These are phyloP conservation scores for Nannospalax galili DNA, from an alignment of 2,113 vertebrate species.

Conservation along the genomic window DNA sequence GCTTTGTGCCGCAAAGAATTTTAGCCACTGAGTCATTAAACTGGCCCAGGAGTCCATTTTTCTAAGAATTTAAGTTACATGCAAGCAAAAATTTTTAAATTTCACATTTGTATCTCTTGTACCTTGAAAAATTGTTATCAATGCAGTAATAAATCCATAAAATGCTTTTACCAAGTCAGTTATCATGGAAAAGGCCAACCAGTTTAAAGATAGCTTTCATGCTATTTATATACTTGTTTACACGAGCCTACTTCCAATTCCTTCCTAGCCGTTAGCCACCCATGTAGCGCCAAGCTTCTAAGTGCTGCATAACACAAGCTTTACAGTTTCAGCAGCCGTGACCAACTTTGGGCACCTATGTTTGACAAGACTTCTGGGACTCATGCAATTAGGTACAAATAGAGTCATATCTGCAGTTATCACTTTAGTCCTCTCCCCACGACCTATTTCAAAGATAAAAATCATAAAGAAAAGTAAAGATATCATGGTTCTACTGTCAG, in stretches of 20 bases:
- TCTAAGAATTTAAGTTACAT: background rate
- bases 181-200: background rate
- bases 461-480: background rate
- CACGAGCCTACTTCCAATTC: conserved; percentile 17
- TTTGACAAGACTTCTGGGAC: background rate
- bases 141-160: background rate
- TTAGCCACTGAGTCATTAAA: no score
- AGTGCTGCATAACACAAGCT: background rate
- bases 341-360: background rate
- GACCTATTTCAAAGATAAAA: background rate
- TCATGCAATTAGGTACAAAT: background rate
- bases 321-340: background rate
- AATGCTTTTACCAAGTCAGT: background rate
- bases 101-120: background rate
- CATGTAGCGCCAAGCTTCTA: background rate
- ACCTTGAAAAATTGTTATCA: background rate
- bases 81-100: background rate
- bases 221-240: conserved; percentile 52
- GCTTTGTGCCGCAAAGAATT: no score
- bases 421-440: background rate
- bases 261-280: background rate
- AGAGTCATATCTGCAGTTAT: background rate
- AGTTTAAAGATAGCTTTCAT: background rate
- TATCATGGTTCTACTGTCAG: background rate
- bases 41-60: background rate